These are phyloP conservation scores for Drosophila lini DNA, from an alignment of 1,140 invertebrate genomes.

Conservation along the genomic window DNA sequence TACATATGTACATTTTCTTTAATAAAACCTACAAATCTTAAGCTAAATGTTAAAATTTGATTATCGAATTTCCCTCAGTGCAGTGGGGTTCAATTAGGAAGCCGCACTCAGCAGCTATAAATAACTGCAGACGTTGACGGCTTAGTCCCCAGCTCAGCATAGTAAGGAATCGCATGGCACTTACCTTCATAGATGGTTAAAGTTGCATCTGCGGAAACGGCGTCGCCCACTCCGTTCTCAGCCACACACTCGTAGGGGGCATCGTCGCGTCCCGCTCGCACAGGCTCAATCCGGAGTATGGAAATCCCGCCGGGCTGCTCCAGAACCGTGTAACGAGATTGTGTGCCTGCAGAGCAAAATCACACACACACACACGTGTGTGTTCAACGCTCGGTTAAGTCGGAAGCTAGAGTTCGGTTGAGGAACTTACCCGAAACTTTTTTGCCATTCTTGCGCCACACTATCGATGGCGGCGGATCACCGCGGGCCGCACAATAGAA, in stretches of 20 bases:
- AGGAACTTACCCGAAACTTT: constrained; percentile 89
- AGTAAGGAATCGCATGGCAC: constrained; percentile 50
- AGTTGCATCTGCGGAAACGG: constrained; percentile 94
- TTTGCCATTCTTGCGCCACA: constrained; percentile 96
- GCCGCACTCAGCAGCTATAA: constrained; percentile 37
- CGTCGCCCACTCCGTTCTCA: constrained; percentile 97
- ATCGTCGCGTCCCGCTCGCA: constrained; percentile 92
- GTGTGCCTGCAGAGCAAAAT: constrained; percentile 85
- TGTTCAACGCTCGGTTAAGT: constrained; percentile 33
- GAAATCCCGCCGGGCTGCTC: constrained; percentile 88
- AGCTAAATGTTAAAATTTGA: background rate
- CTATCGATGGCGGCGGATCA: constrained; percentile 93
- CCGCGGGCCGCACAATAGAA: constrained; percentile 98
- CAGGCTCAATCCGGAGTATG: constrained; percentile 96
- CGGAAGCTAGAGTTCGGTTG: background rate
- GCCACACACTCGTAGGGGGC: constrained; percentile 97
- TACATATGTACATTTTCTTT: background rate
- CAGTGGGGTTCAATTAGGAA: constrained; percentile 44
- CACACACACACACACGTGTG: background rate
- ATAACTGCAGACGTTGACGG: constrained; percentile 41
- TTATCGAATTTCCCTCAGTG: constrained; percentile 22
- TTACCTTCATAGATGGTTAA: constrained; percentile 94
- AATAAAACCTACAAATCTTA: background rate
- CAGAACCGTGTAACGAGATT: constrained; percentile 88
- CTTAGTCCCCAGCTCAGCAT: constrained; percentile 16